Evolutionary conservation across 2,797 vertebrate genomes (phyloP), one percentile per base, ranked within the genome.

Genomic region (Ibycter americanus): DNA sequence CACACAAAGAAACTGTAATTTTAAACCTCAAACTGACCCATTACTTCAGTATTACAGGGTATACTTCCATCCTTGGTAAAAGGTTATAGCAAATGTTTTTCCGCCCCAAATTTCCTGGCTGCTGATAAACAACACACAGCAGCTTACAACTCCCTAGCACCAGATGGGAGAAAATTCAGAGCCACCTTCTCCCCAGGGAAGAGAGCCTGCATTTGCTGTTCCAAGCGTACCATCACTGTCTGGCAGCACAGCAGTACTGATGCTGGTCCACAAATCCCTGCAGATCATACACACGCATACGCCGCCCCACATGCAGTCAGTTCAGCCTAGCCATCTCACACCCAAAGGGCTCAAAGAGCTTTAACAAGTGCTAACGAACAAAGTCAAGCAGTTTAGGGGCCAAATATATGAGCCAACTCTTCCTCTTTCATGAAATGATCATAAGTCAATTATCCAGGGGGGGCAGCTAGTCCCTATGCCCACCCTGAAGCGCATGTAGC

Each of bases 271-370:
- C 52, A 84, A 29, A 61, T 5, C 32, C 54, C 70, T 55, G 51
- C 78, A 44, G 51, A 46, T 29, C 21, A 5, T 16, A n/a, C 36
- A 32, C 11, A 29, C 13, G 7, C n/a, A 8, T 32, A 7, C 19
- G 21, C 7, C n/a, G 68, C 63, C 23, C 73, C 62, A 23, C 36
- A 16, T 0, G 0, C 76, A 11, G 25, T 1, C 56, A 63, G 40
- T 25, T 54, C 83, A 62, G 14, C 29, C 40, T 15, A 29, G 63
- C 22, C 44, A 13, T 9, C 51, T 59, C 16, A 0, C 16, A 66
- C 11, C 27, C 27, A 2, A 36, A 65, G 42, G 26, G 9, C 61
- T 88, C 66, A 20, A 22, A 63, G n/a, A 63, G 17, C 10, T 87
- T 58, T 44, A 79, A 36, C 5, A 40, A 67, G 25, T 5, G 8